These are phyloP conservation scores for Pyrocephalus nanus DNA, from an alignment of 2,797 vertebrate genomes.

Conservation along the genomic window DNA sequence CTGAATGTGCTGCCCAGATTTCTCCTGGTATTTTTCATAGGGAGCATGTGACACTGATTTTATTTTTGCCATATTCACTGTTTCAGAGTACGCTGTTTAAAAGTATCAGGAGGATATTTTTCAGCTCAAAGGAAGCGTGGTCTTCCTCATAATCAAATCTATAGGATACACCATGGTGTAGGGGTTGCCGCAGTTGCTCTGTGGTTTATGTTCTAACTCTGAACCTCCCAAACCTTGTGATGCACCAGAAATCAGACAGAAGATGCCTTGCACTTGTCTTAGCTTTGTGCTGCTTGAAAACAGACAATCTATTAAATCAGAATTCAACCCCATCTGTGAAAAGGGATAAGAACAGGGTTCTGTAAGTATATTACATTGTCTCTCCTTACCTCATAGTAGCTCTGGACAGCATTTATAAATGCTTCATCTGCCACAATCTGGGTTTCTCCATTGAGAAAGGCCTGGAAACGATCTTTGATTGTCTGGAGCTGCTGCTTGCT, in stretches of 20 bases:
- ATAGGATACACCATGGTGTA: not conserved
- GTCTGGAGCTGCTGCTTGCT: constrained; percentile 95
- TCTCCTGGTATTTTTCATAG: not conserved
- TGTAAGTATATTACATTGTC: not conserved
- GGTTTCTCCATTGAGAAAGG: constrained; percentile 94
- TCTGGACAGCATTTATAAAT: constrained; percentile 98
- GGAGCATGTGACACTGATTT: not conserved
- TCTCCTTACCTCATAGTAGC: constrained; percentile 92
- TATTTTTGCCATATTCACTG: not conserved
- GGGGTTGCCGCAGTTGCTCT: not conserved
- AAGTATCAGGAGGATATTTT: not conserved
- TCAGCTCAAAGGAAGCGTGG: not conserved
- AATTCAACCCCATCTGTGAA: not conserved
- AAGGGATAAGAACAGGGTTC: not conserved
- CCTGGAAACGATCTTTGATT: constrained; percentile 95
- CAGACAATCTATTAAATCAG: not conserved
- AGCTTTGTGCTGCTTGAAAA: not conserved
- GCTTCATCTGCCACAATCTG: constrained; percentile 98
- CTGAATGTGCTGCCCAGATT: not conserved
- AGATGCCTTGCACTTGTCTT: not conserved
- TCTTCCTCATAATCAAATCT: not conserved
- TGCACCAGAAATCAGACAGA: not conserved
- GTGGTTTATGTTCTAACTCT: not conserved
- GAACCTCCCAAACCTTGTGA: not conserved
- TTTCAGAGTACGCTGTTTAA: not conserved